Conservation (phyloP, 2,113 vertebrate genomes). For the Cheirogaleus medius region DNA sequence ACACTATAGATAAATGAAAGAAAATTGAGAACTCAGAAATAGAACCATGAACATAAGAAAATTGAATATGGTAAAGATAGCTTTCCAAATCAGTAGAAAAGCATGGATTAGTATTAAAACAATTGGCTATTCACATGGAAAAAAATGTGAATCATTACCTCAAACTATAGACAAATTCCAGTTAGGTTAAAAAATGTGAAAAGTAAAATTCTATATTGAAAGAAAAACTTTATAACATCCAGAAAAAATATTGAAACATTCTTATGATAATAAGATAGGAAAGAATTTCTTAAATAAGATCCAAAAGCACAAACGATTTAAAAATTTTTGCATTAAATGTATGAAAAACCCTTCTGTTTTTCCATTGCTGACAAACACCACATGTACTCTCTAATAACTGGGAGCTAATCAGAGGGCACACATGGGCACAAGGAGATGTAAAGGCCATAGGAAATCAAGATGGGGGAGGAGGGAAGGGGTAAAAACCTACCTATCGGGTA, state of each 20-base stretch:
- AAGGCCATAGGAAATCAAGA: too few relatives aligned
- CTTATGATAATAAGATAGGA: background rate
- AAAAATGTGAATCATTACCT: background rate
- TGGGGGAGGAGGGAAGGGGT: too few relatives aligned
- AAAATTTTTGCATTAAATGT: background rate
- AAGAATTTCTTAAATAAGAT: background rate
- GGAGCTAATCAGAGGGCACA: too few relatives aligned
- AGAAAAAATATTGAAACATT: background rate
- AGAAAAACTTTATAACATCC: background rate
- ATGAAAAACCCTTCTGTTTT: too few relatives aligned
- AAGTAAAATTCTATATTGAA: background rate
- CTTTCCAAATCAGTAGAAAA: background rate
- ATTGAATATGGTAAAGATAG: background rate
- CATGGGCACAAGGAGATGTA: too few relatives aligned
- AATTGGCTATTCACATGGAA: background rate
- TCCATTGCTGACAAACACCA: too few relatives aligned
- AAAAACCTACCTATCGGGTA: too few relatives aligned
- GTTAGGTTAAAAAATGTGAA: background rate
- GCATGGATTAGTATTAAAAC: background rate
- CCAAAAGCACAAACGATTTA: background rate
- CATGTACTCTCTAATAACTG: too few relatives aligned
- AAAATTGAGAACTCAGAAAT: background rate
- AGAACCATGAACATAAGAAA: background rate
- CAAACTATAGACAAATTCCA: background rate
- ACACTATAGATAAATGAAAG: background rate